Base-by-base conservation (phyloP, 2,113 vertebrate species). In the Erpornis zantholeuca region DNA sequence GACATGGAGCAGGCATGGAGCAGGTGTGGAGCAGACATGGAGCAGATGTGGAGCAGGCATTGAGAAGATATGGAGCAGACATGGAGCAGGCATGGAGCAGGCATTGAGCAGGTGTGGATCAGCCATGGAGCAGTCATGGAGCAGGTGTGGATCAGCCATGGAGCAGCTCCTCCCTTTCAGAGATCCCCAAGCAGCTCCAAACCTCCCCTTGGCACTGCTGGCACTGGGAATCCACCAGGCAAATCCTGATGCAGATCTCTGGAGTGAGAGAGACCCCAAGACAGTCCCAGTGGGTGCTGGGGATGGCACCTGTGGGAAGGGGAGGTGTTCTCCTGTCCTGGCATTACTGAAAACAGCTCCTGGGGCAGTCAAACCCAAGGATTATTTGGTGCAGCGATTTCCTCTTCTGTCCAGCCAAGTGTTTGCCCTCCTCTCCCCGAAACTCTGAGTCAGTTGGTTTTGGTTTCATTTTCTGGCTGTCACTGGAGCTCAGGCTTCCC, bases 361-460 rank as follows among this genome's bases (percentile, higher is more conserved):
- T 18, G 50, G 20, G 31, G 27, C 28, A 25, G 45, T 68, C 45
- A 60, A n/a, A 63, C 9, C 8, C 75, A n/a, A 71, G 75, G 60
- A 42, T 21, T 45, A 53, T 89, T 85, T 60, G 3, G n/a, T n/a
- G 35, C 25, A 9, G 38, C 25, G 47, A 28, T 35, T 96, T 94
- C 90, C 94, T 95, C 87, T 40, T 83, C 25, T 72, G 66, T 27
- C 81, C 25, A 2, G 12, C 52, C 1, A 8, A 16, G 42, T 94
- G 82, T 95, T 96, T 96, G 65, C 79, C 10, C 76, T 36, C 33
- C 68, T 88, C 71, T 73, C 27, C 22, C 82, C 91, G 94, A 96
- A 94, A 96, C 92, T 95, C 45, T 96, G 96, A 97, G 29, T 97
- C 96, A 96, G 88, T 29, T 20, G 16, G 61, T 94, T 96, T 96